Base-by-base conservation (phyloP, 2,888 invertebrate genomes). In the Lucinisca nassula region DNA sequence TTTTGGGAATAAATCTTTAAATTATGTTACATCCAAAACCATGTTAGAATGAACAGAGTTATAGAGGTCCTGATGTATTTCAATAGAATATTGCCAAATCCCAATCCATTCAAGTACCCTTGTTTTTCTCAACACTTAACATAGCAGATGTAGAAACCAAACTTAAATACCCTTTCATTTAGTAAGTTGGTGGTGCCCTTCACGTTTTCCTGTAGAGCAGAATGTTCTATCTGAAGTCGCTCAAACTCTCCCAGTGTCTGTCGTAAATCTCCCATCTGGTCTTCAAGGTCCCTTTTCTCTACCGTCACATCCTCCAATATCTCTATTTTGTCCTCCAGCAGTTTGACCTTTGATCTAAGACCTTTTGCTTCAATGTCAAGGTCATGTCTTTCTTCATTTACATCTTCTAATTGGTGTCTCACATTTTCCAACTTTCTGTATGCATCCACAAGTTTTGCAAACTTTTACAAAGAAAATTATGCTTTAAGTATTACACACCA, bases 161-260 rank as follows among this genome's bases (percentile, higher is more conserved):
- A 14, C 72, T 51, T 35, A 4, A 55, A 79, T 94, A 94, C 94
- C 94, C 93, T 92, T 79, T 92, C 90, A 75, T 92, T 93, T 61
- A 95, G 79, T 24, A 92, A 82, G 37, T 87, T 85, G 37, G 92
- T 89, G 24, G 92, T 84, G n/a, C 79, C 89, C n/a, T 91, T 87
- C 4, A 93, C 77, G 67, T 92, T 93, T 6, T 87, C 91, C 86
- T 93, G 92, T 30, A 94, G 73, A 14, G 85, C 78, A n/a, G 73
- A 58, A 45, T 92, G 92, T 76, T 93, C 93, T 24, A 87, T 88
- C 61, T 93, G 88, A 12, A 92, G 81, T 35, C 85, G 84, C 40
- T 88, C 89, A 74, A 85, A 83, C 27, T 89, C 79, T 8, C 49
- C 75, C 1, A 93, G 76, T 73, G 90, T 88, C 21, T 80, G 85